Percentiles rank a stretch among this genome's conserved stretches.
phyloP scores from a whole-genome alignment of 2,797 vertebrate genomes.

The Gobio occitaniae region DNA sequence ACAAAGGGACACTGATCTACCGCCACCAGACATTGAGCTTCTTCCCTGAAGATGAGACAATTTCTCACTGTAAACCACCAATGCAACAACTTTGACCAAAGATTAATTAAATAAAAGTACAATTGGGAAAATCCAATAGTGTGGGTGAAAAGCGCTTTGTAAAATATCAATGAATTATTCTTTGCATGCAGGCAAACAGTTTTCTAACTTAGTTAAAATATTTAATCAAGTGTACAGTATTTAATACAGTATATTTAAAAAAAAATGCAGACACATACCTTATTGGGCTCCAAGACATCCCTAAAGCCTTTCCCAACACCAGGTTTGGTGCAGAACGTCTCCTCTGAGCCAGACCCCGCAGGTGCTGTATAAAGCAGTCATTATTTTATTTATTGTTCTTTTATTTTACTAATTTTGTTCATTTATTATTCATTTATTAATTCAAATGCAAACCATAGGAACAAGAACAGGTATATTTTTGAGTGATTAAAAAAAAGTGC shows the following conservation, averaged over 20 bases:
- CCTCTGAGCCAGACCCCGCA: conserved; percentile 74
- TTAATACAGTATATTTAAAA: no score
- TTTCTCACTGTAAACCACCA: background rate
- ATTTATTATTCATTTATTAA: background rate
- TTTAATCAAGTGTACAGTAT: background rate
- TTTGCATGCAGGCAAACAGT: background rate
- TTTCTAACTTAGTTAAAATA: background rate
- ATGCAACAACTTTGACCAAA: background rate
- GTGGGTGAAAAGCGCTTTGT: background rate
- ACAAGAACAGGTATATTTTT: background rate
- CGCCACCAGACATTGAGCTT: conserved; percentile 64
- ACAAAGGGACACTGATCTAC: conserved; percentile 80
- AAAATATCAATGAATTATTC: conserved; percentile 1
- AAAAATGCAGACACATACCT: conserved; percentile 66
- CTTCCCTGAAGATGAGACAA: conserved; percentile 72
- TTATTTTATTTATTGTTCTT: background rate
- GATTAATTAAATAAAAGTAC: background rate
- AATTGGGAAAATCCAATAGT: background rate
- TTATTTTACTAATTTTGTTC: background rate
- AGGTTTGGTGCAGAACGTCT: conserved; percentile 78
- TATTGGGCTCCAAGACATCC: conserved; percentile 77
- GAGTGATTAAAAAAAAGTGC: background rate
- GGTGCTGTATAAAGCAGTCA: conserved; percentile 65
- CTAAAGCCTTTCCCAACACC: conserved; percentile 74
- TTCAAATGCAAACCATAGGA: background rate